Base-by-base conservation (phyloP, 2,797 vertebrate species). In the Agapornis canus region DNA sequence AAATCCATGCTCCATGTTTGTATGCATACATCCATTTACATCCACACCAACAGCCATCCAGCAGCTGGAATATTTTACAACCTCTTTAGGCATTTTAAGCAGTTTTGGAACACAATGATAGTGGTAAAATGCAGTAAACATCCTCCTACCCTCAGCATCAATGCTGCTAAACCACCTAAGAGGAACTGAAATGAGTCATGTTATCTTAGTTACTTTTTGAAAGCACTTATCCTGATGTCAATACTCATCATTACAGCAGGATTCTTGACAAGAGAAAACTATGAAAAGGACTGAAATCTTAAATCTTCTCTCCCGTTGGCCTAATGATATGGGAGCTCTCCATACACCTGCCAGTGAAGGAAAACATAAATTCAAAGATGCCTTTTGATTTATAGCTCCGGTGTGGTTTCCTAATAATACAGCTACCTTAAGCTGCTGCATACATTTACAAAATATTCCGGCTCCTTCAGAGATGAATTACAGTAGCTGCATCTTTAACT, bases 381-480 rank as follows among this genome's bases (percentile, higher is more conserved):
- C 9, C 45, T 90, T 76, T 20, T 89, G 82, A 97, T 95, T 94
- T 95, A 87, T 5, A 88, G 72, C 23, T 87, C 49, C 71, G 82
- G 40, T 47, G 82, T 61, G 80, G 48, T 59, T 83, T 78, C 82
- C 94, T 95, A 95, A 90, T 59, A 91, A 77, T 48, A 65, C 31
- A 95, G 59, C 90, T 88, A 94, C 85, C 91, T 90, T 72, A 76
- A 61, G 75, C 78, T 95, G 77, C 23, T 90, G 60, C 26, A 68
- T 27, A 79, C 48, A 25, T 86, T 93, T 76, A 54, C 71, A 86
- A 95, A 95, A 84, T 49, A 76, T 35, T 79, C 40, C 9, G 15
- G 27, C 40, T 86, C 59, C 63, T 90, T 93, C 61, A n/a, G 37
- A 72, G 12, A 96, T 89, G 79, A 95, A 92, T 95, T 96, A 95